A percentile compares a stretch with the other conserved stretches of the same genome.
These are phyloP conservation scores for Bombus pascuorum DNA, from an alignment of 1,140 invertebrate species.

Conservation along the genomic window DNA sequence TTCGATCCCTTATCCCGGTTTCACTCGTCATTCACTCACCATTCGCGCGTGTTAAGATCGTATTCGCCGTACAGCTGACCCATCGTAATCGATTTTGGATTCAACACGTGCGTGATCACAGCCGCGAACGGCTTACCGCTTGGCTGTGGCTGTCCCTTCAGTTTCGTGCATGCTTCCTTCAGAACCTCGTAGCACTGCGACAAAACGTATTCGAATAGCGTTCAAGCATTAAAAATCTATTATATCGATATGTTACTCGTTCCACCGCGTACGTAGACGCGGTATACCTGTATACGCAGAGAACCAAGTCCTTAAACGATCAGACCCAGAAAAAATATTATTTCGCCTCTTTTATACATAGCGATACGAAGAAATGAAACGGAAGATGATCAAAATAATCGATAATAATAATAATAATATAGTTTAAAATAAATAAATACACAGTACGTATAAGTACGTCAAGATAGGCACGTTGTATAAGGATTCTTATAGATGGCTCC, in stretches of 20 bases:
- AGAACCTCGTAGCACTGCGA: constrained; percentile 88
- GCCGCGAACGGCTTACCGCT: constrained; percentile 86
- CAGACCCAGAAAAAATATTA: too few relatives aligned
- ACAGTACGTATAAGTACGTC: too few relatives aligned
- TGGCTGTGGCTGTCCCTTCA: constrained; percentile 86
- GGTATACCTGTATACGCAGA: too few relatives aligned
- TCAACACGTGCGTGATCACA: constrained; percentile 86
- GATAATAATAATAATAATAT: too few relatives aligned
- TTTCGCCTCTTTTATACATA: too few relatives aligned
- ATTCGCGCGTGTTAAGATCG: constrained; percentile 91
- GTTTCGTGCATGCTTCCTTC: constrained; percentile 85
- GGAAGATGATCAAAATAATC: too few relatives aligned
- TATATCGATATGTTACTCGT: too few relatives aligned
- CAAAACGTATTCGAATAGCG: not conserved
- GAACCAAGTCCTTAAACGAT: too few relatives aligned
- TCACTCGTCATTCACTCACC: constrained; percentile 87
- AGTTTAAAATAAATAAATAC: not conserved
- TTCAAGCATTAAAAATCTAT: too few relatives aligned
- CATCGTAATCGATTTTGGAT: constrained; percentile 93
- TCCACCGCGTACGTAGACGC: too few relatives aligned
- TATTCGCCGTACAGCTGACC: constrained; percentile 92
- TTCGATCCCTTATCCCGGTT: not conserved
- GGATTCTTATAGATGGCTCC: not conserved
- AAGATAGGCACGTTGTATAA: not conserved
- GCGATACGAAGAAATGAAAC: too few relatives aligned